phyloP scores from a whole-genome alignment of 1,140 invertebrate species.

The Choristoneura fumiferana region DNA sequence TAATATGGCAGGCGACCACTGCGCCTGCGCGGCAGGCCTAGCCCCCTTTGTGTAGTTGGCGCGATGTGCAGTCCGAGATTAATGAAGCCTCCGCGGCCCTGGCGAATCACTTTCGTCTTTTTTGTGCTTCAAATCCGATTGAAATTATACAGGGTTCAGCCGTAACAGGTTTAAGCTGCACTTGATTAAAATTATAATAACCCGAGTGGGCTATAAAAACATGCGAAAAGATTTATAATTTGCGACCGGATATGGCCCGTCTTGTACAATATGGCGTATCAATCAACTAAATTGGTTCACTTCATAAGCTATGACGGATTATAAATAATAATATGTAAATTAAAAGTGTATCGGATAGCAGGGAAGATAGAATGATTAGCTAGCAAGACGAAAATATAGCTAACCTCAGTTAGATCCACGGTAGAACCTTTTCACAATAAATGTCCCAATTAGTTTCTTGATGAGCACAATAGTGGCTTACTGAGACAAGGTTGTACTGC shows the following conservation, averaged over 20 bases:
- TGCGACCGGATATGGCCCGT: neutral
- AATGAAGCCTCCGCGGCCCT: conserved; percentile 5
- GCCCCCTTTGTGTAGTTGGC: conserved; percentile 9
- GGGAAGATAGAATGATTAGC: no score
- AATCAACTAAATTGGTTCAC: neutral
- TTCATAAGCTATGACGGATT: neutral
- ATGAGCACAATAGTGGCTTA: no score
- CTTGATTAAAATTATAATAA: conserved; percentile 13
- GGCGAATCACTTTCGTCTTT: neutral
- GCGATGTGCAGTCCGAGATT: conserved; percentile 6
- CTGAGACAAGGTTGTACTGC: no score
- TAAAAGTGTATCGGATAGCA: neutral
- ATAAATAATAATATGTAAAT: neutral
- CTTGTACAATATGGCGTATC: neutral
- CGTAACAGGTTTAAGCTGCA: conserved; percentile 3
- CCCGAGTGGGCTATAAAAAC: neutral
- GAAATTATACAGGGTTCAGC: conserved; percentile 2
- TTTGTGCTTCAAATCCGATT: conserved; percentile 7
- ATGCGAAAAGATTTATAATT: neutral
- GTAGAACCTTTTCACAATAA: no score
- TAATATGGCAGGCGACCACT: no score
- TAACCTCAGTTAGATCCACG: no score
- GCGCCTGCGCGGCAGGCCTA: neutral
- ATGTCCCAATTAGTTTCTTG: no score
- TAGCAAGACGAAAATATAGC: no score